Base-by-base conservation (phyloP, 2,113 vertebrate genomes). In the Etheostoma spectabile region DNA sequence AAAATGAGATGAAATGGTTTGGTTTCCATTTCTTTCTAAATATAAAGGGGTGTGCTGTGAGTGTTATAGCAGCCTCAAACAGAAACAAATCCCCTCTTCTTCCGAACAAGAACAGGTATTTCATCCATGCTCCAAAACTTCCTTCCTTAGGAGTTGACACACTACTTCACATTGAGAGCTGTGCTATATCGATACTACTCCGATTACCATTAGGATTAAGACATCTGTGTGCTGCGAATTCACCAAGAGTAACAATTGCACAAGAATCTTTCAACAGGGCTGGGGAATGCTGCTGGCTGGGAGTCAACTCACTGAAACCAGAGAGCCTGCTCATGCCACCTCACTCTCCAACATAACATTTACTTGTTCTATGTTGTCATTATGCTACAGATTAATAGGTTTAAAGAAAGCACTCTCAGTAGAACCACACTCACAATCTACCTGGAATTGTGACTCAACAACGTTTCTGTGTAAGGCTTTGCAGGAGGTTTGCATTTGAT, bases 401-500 rank as follows among this genome's bases (percentile, higher is more conserved):
- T 60, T 6, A 13, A 48, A 65, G 61, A 35, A 16, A 33, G 8
- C 21, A 4, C 18, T 8, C 19, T 72, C 33, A 76, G 24, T 2
- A 45, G 22, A 11, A 5, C 10, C 18, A 12, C 33, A 14, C 45
- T 71, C 3, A 24, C n/a, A 22, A 35, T 30, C 14, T 14, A 35
- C 48, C 45, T 38, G 52, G 6, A 63, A 45, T 46, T 71, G 74
- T 69, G 82, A 38, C 42, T 72, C 45, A 67, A 2, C 46, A 46
- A 10, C 1, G 3, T 52, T 30, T 42, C 45, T 56, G 1, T 8
- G 6, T 10, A 0, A 61, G 15, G n/a, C 62, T n/a, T 30, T 18
- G 57, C 67, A 59, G 86, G 75, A 86, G 76, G 67, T 51, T 53
- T 16, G 27, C 42, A 63, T 56, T 59, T 16, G 27, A 60, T 66